Percentiles rank a stretch among this genome's conserved stretches.
phyloP scores from a whole-genome alignment of 1,140 invertebrate genomes.

The Drosophila simulans region DNA sequence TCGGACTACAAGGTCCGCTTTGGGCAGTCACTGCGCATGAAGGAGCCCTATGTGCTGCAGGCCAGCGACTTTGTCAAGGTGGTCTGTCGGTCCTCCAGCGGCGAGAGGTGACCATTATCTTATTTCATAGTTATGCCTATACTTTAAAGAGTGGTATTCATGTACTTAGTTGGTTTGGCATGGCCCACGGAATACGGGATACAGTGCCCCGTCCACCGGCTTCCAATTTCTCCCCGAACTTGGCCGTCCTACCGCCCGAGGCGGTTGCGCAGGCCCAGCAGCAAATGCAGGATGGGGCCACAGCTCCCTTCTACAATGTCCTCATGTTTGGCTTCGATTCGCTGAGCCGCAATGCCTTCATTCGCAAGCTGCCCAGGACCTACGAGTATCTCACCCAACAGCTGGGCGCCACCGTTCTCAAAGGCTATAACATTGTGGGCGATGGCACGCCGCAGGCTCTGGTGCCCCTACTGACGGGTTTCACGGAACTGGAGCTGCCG shows the following conservation, averaged over 20 bases:
- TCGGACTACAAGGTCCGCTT: constrained; percentile 86
- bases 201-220: constrained; percentile 54
- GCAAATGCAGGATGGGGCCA: constrained; percentile 58
- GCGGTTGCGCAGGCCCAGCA: constrained; percentile 62
- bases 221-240: constrained; percentile 54
- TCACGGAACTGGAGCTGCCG: constrained; percentile 94
- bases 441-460: constrained; percentile 97
- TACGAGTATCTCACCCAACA: constrained; percentile 90
- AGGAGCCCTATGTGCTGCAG: constrained; percentile 87
- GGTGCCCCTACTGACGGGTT: constrained; percentile 95
- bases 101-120: constrained; percentile 83
- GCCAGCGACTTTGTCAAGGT: constrained; percentile 89
- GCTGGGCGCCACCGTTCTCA: constrained; percentile 89
- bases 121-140: background rate
- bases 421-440: constrained; percentile 96
- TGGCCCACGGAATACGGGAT: constrained; percentile 77
- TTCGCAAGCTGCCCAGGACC: constrained; percentile 93
- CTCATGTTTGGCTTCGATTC: constrained; percentile 97
- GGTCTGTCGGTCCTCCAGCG: constrained; percentile 85
- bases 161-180: constrained; percentile 69
- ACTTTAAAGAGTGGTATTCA: background rate
- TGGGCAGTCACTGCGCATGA: constrained; percentile 85
- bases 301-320: constrained; percentile 87
- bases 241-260: constrained; percentile 58
- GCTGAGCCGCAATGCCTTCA: constrained; percentile 93